phyloP scores from a whole-genome alignment of 2,888 invertebrate genomes.

The Cyclophora albipunctata region DNA sequence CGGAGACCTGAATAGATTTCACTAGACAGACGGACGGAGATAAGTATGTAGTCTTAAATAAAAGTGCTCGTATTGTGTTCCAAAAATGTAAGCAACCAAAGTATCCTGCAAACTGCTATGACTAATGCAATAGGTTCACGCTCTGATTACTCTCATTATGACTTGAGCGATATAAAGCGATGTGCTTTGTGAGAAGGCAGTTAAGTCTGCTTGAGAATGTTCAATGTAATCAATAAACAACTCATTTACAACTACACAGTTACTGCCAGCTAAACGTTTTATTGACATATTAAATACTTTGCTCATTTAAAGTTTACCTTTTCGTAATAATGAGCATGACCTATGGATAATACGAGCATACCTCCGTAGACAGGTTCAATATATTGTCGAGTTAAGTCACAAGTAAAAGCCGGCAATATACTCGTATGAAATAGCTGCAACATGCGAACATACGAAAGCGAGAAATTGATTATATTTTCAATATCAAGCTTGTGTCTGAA shows the following conservation, averaged over 20 bases:
- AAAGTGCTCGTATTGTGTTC: slow-evolving; percentile 9
- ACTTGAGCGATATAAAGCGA: slow-evolving; percentile 10
- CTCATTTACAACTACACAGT: neutral
- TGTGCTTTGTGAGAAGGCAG: slow-evolving; percentile 3
- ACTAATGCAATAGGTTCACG: slow-evolving; percentile 20
- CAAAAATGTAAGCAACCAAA: neutral
- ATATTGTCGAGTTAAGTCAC: too few species aligned
- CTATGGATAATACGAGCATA: too few species aligned
- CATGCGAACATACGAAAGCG: slow-evolving; percentile 8
- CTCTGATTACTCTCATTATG: slow-evolving; percentile 20
- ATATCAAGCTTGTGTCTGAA: slow-evolving; percentile 1
- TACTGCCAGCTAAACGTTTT: too few species aligned
- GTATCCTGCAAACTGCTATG: slow-evolving; percentile 19
- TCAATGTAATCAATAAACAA: neutral
- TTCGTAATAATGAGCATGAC: too few species aligned
- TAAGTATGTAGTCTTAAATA: too few species aligned
- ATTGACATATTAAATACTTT: too few species aligned
- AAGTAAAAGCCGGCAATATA: too few species aligned
- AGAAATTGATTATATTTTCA: slow-evolving; percentile 17
- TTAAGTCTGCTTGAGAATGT: slow-evolving; percentile 1
- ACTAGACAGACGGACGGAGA: too few species aligned
- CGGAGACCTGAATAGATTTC: too few species aligned
- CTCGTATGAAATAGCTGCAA: too few species aligned
- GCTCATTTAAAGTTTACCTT: too few species aligned
- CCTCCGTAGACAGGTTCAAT: too few species aligned